Conservation (phyloP, 2,888 invertebrate species). For the Neoscelio sp. region DNA sequence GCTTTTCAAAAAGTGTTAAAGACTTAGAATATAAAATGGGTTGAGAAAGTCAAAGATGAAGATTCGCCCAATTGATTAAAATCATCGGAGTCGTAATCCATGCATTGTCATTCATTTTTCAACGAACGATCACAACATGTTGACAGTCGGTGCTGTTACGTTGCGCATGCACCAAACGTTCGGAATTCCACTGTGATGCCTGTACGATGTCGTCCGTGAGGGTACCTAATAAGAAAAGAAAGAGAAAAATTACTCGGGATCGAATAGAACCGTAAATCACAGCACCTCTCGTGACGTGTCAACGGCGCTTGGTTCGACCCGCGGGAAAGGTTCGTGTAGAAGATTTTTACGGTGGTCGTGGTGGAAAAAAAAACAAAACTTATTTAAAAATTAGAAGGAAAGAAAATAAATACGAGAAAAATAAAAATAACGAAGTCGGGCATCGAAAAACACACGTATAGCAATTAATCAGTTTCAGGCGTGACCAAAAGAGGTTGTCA, state of each 20-base stretch:
- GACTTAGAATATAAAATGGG: too few species aligned
- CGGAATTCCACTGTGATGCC: slow-evolving; percentile 37
- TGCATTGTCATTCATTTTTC: slow-evolving; percentile 40
- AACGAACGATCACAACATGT: slow-evolving; percentile 26
- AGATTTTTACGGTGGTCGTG: slow-evolving; percentile 41
- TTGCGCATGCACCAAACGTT: slow-evolving; percentile 40
- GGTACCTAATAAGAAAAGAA: slow-evolving; percentile 59
- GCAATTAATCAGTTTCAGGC: slow-evolving; percentile 78
- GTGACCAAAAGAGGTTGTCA: slow-evolving; percentile 75
- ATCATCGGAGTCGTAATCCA: slow-evolving; percentile 6
- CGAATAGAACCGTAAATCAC: slow-evolving; percentile 65
- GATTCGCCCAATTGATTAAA: slow-evolving; percentile 3
- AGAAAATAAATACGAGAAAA: slow-evolving; percentile 29
- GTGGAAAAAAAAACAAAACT: slow-evolving; percentile 50
- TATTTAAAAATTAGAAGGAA: slow-evolving; percentile 47
- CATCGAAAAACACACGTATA: slow-evolving; percentile 72
- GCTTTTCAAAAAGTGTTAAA: too few species aligned
- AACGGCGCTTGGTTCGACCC: slow-evolving; percentile 34
- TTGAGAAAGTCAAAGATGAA: neutral
- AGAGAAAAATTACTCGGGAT: slow-evolving; percentile 61
- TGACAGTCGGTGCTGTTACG: slow-evolving; percentile 37
- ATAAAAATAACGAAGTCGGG: slow-evolving; percentile 55
- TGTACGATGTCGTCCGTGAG: slow-evolving; percentile 47
- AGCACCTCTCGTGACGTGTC: slow-evolving; percentile 63
- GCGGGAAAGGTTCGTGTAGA: slow-evolving; percentile 46